Percentiles rank a stretch among this genome's conserved stretches.
These are phyloP conservation scores for Zoroaster sp. DNA, from an alignment of 53 echinoderm and acorn worm species.

Conservation along the genomic window DNA sequence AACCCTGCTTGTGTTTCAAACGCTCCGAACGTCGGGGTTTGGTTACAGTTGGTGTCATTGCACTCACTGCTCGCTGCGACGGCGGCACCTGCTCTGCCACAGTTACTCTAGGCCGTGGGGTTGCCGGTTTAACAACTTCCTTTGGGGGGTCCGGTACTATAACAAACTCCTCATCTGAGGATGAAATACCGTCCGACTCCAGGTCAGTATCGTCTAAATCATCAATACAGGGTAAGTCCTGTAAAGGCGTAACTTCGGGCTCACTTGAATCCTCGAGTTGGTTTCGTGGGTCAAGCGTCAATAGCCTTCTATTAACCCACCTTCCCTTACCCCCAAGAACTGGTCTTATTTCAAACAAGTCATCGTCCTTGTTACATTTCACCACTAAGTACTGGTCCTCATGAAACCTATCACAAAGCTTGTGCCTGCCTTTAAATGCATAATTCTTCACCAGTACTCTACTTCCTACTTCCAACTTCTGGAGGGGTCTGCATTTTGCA, in stretches of 20 bases:
- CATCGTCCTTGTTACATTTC: not conserved
- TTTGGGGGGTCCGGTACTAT: not conserved
- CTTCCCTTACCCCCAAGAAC: not conserved
- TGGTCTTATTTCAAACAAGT: not conserved
- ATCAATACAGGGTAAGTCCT: not conserved
- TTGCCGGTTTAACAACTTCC: not conserved
- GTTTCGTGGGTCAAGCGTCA: not conserved
- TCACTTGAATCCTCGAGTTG: not conserved
- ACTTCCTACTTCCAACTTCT: conserved; percentile 10
- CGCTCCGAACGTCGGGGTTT: not conserved
- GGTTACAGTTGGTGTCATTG: not conserved
- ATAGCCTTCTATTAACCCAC: not conserved
- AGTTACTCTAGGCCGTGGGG: not conserved
- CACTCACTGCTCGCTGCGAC: not conserved
- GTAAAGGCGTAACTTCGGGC: not conserved
- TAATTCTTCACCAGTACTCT: not conserved
- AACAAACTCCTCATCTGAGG: not conserved
- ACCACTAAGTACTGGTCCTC: not conserved
- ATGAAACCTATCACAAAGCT: not conserved
- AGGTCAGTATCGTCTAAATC: not conserved
- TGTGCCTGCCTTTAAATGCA: conserved; percentile 7
- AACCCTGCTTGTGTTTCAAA: not conserved
- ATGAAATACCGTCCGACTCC: not conserved
- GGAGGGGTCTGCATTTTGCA: conserved; percentile 29
- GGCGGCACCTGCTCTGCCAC: not conserved